These are phyloP conservation scores for Coracias cyanogaster DNA, from an alignment of 2,797 vertebrate genomes.

Conservation along the genomic window DNA sequence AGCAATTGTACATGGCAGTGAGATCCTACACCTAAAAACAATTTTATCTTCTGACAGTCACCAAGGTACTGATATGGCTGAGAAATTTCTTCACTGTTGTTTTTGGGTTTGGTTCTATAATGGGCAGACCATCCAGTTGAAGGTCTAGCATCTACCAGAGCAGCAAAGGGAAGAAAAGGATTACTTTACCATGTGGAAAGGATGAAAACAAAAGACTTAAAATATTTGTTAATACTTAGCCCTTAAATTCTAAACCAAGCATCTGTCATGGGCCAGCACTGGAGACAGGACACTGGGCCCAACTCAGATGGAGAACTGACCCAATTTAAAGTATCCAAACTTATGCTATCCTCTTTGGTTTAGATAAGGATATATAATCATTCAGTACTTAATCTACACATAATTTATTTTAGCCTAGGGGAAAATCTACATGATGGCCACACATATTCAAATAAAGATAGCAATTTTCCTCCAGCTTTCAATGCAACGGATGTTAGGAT, in stretches of 20 bases:
- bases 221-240: background rate
- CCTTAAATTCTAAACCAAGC: background rate
- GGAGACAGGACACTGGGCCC: background rate
- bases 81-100: background rate
- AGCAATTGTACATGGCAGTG: background rate
- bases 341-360: background rate
- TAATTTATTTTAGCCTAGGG: slow-evolving; percentile 12
- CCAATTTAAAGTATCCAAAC: background rate
- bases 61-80: background rate
- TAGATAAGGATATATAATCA: background rate
- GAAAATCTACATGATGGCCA: background rate
- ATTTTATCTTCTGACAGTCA: background rate
- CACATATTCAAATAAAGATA: slow-evolving; percentile 12
- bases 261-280: background rate
- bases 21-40: background rate
- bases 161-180: background rate
- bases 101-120: background rate
- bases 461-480: background rate
- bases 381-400: background rate
- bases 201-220: background rate
- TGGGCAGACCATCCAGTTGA: background rate
- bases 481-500: slow-evolving; percentile 3
- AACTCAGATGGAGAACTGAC: background rate
- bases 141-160: background rate
- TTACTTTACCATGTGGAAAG: background rate